Conservation (phyloP, 1,140 invertebrate species). For the Trialeurodes vaporariorum region DNA sequence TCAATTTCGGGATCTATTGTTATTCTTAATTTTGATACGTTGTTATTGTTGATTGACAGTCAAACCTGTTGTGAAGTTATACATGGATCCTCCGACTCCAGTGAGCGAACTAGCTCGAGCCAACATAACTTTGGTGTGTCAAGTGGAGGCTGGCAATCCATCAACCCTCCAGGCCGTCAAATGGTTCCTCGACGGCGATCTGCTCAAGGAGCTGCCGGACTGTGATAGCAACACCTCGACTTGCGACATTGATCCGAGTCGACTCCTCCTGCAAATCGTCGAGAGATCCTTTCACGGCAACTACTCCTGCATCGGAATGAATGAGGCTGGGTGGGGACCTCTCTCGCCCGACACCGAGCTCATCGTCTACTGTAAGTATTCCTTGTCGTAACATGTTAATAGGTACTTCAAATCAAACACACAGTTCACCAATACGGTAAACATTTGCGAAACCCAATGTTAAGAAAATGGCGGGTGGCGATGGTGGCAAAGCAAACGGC, state of each 20-base stretch:
- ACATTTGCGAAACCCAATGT: neutral
- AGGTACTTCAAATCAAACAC: too few species aligned
- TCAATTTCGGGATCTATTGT: too few species aligned
- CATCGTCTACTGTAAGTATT: slow-evolving; percentile 62
- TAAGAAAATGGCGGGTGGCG: neutral
- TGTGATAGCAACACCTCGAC: slow-evolving; percentile 33
- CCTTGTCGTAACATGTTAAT: neutral
- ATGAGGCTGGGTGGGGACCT: slow-evolving; percentile 72
- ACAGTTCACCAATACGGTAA: too few species aligned
- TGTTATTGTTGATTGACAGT: slow-evolving; percentile 39
- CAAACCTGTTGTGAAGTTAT: slow-evolving; percentile 60
- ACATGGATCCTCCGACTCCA: slow-evolving; percentile 58
- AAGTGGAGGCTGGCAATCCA: slow-evolving; percentile 51
- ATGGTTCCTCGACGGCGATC: slow-evolving; percentile 66
- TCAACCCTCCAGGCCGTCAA: slow-evolving; percentile 38
- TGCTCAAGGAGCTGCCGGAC: slow-evolving; percentile 73
- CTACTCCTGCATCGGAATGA: slow-evolving; percentile 77
- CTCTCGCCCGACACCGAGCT: slow-evolving; percentile 58
- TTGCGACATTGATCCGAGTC: slow-evolving; percentile 73
- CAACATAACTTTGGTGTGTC: slow-evolving; percentile 71
- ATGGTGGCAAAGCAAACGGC: neutral
- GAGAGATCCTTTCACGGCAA: slow-evolving; percentile 79
- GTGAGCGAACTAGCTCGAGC: slow-evolving; percentile 64
- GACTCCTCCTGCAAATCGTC: slow-evolving; percentile 66
- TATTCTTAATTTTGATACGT: neutral